Evolutionary conservation across 2,888 invertebrate genomes (phyloP).

Genomic region (Zygothrica quintamaculata): DNA sequence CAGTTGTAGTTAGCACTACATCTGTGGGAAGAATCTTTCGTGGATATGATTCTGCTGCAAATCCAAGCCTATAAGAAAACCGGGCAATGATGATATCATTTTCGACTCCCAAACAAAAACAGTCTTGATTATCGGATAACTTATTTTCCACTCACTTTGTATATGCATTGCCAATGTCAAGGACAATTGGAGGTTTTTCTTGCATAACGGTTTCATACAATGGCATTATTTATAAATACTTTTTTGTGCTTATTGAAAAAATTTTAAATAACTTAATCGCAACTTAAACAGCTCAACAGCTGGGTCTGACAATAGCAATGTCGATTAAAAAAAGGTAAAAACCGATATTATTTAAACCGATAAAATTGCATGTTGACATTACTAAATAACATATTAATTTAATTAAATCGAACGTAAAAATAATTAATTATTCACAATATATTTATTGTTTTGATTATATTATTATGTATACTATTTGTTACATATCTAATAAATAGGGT

Average conservation of each 20-base stretch:
- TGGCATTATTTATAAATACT: conserved; percentile 89
- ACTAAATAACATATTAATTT: too few species aligned
- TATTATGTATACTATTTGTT: too few species aligned
- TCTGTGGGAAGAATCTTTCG: conserved; percentile 93
- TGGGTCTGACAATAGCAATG: conserved; percentile 10
- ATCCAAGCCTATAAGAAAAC: conserved; percentile 90
- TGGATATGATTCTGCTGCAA: conserved; percentile 95
- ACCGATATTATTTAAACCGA: background rate
- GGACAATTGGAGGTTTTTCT: conserved; percentile 94
- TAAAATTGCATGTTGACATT: background rate
- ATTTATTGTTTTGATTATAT: too few species aligned
- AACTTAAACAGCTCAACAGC: conserved; percentile 18
- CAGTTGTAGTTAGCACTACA: conserved; percentile 88
- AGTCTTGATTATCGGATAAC: background rate
- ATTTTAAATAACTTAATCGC: conserved; percentile 15
- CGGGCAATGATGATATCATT: conserved; percentile 61
- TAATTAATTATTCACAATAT: too few species aligned
- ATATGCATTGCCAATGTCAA: conserved; percentile 95
- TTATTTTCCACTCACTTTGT: conserved; percentile 90
- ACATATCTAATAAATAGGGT: too few species aligned
- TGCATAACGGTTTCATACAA: conserved; percentile 93
- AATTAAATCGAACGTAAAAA: too few species aligned
- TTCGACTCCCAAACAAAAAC: conserved; percentile 5
- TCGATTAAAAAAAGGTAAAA: conserved; percentile 4
- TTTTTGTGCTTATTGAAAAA: too few species aligned